A percentile compares a stretch with the other conserved stretches of the same genome.
Evolutionary conservation across 2,888 invertebrate species (phyloP).

Genomic region (Hypolimnas misippus): DNA sequence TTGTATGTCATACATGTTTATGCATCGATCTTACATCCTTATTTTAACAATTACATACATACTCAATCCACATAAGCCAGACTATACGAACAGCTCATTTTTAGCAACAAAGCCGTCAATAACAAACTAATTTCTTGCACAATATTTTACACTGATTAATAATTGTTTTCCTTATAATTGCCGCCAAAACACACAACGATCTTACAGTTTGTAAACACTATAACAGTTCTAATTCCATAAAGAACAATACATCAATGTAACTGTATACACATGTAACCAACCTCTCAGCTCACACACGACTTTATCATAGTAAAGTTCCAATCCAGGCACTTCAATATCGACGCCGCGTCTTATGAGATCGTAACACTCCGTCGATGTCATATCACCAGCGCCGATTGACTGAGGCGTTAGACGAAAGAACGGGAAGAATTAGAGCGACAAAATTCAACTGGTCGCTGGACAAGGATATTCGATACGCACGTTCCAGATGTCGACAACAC

Average conservation of each 20-base stretch:
- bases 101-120: not conserved
- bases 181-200: not conserved
- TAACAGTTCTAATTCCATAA: not conserved
- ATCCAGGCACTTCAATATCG: conserved; percentile 79
- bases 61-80: too few relatives aligned
- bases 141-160: too few relatives aligned
- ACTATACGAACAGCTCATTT: too few relatives aligned
- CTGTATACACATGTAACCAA: conserved; percentile 56
- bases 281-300: conserved; percentile 84
- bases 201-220: not conserved
- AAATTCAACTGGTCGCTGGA: conserved; percentile 72
- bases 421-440: conserved; percentile 81
- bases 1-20: too few relatives aligned
- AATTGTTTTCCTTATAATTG: not conserved
- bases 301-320: conserved; percentile 84
- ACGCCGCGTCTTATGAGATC: conserved; percentile 79
- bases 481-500: conserved; percentile 76
- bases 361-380: conserved; percentile 81
- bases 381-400: conserved; percentile 66
- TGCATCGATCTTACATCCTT: too few relatives aligned
- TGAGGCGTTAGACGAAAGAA: conserved; percentile 64
- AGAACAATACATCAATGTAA: not conserved
- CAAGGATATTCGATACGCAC: conserved; percentile 79
- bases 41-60: too few relatives aligned
- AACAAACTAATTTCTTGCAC: too few relatives aligned